phyloP scores from a whole-genome alignment of 2,113 vertebrate genomes.

The Dissostichus mawsoni region DNA sequence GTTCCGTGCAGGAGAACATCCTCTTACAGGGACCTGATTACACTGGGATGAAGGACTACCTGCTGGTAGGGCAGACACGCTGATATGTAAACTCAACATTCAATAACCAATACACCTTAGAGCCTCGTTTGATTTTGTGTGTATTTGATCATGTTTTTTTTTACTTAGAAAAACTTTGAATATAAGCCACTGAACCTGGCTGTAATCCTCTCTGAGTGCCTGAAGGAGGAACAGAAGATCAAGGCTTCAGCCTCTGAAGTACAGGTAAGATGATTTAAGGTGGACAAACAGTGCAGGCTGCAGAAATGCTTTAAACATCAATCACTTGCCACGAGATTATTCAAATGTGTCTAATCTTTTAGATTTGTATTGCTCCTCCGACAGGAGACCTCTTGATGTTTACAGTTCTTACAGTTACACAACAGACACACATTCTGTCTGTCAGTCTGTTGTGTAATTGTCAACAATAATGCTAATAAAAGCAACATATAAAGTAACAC shows the following conservation, averaged over 20 bases:
- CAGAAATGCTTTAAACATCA: no score
- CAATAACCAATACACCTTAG: fast-evolving
- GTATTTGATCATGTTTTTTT: not conserved
- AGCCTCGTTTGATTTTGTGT: not conserved
- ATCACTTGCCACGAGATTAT: not conserved
- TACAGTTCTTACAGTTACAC: no score
- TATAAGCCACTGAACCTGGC: conserved; percentile 90
- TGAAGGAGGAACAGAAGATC: conserved; percentile 91
- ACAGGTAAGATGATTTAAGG: conserved; percentile 53
- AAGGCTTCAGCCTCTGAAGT: conserved; percentile 78
- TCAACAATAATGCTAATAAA: not conserved
- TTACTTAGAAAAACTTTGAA: conserved; percentile 86
- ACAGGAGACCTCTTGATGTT: not conserved
- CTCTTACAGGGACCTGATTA: conserved; percentile 92
- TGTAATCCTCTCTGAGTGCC: conserved; percentile 86
- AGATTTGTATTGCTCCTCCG: not conserved
- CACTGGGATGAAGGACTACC: conserved; percentile 87
- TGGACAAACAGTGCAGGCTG: not conserved
- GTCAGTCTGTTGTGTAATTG: not conserved
- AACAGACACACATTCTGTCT: not conserved
- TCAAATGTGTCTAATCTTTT: not conserved
- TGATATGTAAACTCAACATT: not conserved
- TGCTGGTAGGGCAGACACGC: conserved; percentile 84
- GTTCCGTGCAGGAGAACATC: conserved; percentile 87
- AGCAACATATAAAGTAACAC: not conserved